These are phyloP conservation scores for Rhaphigaster nebulosa DNA, from an alignment of 2,888 invertebrate genomes.

Conservation along the genomic window DNA sequence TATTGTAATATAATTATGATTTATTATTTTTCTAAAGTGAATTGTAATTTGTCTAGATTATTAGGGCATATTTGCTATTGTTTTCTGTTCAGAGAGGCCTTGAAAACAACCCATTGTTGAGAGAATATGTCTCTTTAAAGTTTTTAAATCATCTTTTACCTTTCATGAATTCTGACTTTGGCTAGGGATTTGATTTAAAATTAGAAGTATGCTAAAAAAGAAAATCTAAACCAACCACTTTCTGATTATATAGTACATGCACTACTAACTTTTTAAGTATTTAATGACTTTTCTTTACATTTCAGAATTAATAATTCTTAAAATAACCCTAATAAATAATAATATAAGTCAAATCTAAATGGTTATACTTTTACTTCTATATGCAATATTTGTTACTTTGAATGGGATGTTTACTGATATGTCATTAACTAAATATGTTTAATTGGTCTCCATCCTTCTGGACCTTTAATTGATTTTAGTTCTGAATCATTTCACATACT, in stretches of 20 bases:
- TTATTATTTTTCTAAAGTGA: neutral
- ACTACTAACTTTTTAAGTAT: constrained; percentile 39
- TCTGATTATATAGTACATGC: constrained; percentile 22
- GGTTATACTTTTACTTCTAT: neutral
- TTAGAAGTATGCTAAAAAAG: constrained; percentile 41
- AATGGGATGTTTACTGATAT: constrained; percentile 34
- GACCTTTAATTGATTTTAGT: constrained; percentile 4
- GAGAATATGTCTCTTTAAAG: neutral
- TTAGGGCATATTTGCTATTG: constrained; percentile 30
- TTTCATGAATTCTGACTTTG: constrained; percentile 21
- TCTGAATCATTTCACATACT: neutral
- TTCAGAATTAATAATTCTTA: neutral
- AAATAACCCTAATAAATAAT: neutral
- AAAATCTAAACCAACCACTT: constrained; percentile 22
- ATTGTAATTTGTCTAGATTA: neutral
- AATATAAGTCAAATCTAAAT: neutral
- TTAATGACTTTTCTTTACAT: neutral
- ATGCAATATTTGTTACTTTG: neutral
- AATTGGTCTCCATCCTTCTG: neutral
- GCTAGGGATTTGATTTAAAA: constrained; percentile 38
- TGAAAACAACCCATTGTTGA: constrained; percentile 3
- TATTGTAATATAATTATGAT: no score
- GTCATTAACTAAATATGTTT: constrained; percentile 18
- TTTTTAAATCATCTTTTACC: neutral
- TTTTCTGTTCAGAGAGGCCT: constrained; percentile 1